A percentile compares a stretch with the other conserved stretches of the same genome.
phyloP scores from a whole-genome alignment of 2,797 vertebrate genomes.

The Acanthopagrus latus region DNA sequence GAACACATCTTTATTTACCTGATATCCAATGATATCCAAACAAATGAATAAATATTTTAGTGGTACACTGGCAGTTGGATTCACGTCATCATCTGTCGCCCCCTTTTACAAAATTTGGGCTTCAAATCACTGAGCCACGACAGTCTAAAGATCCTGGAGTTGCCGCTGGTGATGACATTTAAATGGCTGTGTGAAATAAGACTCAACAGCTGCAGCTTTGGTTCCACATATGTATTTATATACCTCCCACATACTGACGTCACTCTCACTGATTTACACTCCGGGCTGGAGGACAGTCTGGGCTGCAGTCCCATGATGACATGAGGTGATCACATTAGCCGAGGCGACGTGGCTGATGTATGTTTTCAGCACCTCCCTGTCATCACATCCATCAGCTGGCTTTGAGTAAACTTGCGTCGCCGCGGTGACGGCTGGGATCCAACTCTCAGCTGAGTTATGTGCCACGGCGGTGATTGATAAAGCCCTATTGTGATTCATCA shows the following conservation, averaged over 20 bases:
- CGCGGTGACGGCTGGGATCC: constrained; percentile 8
- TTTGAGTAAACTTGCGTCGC: background rate
- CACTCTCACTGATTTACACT: constrained; percentile 22
- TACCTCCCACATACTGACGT: constrained; percentile 9
- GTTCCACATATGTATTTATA: background rate
- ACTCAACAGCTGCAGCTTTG: constrained; percentile 41
- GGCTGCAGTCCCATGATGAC: background rate
- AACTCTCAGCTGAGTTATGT: constrained; percentile 5
- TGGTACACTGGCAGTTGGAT: no score
- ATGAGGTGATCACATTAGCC: constrained; percentile 6
- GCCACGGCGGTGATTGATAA: constrained; percentile 36
- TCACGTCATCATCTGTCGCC: no score
- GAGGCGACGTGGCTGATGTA: constrained; percentile 19
- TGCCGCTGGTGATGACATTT: constrained; percentile 9
- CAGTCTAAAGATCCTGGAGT: background rate
- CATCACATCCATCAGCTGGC: constrained; percentile 4
- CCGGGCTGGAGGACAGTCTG: background rate
- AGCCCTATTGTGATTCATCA: constrained; percentile 35
- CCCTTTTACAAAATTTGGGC: background rate
- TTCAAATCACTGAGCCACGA: background rate
- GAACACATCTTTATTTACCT: background rate
- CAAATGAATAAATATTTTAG: background rate
- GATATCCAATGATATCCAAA: no score
- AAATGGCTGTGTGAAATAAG: constrained; percentile 15
- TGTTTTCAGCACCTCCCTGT: constrained; percentile 15